These are phyloP conservation scores for Accipiter virgatus DNA, from an alignment of 2,113 vertebrate genomes.

Conservation along the genomic window DNA sequence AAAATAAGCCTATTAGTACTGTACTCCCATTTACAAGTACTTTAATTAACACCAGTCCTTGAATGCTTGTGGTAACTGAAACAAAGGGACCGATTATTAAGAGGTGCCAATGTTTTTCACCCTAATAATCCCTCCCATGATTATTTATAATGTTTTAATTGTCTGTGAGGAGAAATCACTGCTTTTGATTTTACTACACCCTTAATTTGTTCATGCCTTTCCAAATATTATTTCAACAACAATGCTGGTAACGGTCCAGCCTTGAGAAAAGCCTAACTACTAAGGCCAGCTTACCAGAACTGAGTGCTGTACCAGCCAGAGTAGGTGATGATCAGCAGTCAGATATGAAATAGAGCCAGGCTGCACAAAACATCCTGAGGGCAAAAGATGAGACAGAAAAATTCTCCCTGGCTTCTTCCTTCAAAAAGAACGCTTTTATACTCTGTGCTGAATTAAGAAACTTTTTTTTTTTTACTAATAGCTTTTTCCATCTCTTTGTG, in stretches of 20 bases:
- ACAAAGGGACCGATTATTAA: not conserved
- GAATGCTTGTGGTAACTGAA: not conserved
- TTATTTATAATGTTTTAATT: not conserved
- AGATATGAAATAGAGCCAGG: not conserved
- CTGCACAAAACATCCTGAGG: slow-evolving; percentile 6
- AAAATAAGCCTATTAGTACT: not conserved
- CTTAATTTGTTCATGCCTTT: not conserved
- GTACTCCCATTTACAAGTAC: not conserved
- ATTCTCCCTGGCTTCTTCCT: slow-evolving; percentile 25
- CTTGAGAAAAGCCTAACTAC: not conserved
- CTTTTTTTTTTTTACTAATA: not conserved
- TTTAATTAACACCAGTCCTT: not conserved
- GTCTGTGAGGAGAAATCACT: not conserved
- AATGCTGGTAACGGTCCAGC: not conserved
- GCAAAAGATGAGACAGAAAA: not conserved
- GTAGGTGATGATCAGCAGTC: not conserved
- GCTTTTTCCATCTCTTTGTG: slow-evolving; percentile 4
- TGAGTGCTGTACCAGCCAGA: not conserved
- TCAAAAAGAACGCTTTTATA: slow-evolving; percentile 19
- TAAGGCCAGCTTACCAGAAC: not conserved
- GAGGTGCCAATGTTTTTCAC: not conserved
- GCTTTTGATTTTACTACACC: not conserved
- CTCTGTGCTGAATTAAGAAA: slow-evolving; percentile 10
- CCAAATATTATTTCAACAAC: not conserved
- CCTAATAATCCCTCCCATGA: not conserved